A percentile compares a stretch with the other conserved stretches of the same genome.
These are phyloP conservation scores for Branchellion lobata DNA, from an alignment of 2,888 invertebrate species.

Conservation along the genomic window DNA sequence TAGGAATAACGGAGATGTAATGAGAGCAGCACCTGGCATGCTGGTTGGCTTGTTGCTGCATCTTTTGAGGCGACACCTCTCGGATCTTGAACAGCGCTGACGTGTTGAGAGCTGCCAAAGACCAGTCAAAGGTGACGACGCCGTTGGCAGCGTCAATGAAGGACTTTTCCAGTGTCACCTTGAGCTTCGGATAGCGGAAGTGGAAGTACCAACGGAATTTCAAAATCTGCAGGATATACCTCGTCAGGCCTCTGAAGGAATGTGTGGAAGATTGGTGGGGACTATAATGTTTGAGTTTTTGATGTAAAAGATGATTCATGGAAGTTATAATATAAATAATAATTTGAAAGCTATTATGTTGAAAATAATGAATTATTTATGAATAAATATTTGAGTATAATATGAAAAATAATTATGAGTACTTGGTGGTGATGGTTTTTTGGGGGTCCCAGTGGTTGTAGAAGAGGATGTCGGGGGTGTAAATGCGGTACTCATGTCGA, in stretches of 20 bases:
- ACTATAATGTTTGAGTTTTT: too few relatives aligned
- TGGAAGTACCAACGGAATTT: slow-evolving; percentile 1
- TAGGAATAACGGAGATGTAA: neutral
- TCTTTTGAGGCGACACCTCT: neutral
- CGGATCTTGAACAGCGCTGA: neutral
- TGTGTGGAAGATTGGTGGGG: too few relatives aligned
- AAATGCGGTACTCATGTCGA: neutral
- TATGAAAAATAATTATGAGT: neutral
- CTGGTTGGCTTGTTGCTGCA: neutral
- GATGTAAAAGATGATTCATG: too few relatives aligned
- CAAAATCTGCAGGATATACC: neutral
- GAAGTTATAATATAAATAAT: too few relatives aligned
- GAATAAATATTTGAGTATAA: neutral
- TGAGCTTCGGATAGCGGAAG: slow-evolving; percentile 7
- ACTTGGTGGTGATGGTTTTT: neutral
- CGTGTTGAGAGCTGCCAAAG: neutral
- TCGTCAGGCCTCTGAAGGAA: neutral
- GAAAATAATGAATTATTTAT: too few relatives aligned
- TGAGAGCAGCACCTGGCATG: neutral
- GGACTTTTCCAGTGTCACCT: neutral
- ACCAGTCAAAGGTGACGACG: neutral
- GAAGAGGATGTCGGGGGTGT: neutral
- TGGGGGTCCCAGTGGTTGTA: neutral
- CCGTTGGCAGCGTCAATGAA: neutral
- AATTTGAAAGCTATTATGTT: too few relatives aligned